These are phyloP conservation scores for Scrobipalpa atriplicella DNA, from an alignment of 2,888 invertebrate genomes.

Conservation along the genomic window DNA sequence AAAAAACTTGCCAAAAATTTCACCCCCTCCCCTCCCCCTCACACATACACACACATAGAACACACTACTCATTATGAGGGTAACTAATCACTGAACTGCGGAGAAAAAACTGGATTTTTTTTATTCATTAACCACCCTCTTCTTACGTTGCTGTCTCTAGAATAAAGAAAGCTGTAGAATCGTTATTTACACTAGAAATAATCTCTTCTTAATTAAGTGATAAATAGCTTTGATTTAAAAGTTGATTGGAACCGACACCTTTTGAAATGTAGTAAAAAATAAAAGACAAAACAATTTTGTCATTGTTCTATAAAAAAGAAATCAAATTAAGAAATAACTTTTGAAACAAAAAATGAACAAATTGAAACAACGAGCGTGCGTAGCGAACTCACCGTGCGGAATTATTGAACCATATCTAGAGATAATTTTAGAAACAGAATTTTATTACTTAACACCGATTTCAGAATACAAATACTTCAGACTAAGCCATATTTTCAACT, in stretches of 20 bases:
- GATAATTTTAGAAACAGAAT: not conserved
- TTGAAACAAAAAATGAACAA: not conserved
- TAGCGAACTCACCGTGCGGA: not conserved
- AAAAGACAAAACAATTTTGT: not conserved
- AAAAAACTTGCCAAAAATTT: conserved; percentile 53
- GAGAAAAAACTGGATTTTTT: conserved; percentile 78
- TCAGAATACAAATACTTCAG: no score
- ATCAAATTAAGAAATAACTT: not conserved
- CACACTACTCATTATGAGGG: conserved; percentile 77
- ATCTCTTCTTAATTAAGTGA: no score
- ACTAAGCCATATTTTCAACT: no score
- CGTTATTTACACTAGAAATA: not conserved
- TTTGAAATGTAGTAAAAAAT: not conserved
- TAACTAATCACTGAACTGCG: conserved; percentile 81
- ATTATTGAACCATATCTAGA: not conserved
- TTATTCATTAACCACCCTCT: conserved; percentile 83
- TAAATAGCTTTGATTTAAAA: no score
- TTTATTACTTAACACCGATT: not conserved
- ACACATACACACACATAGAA: conserved; percentile 59
- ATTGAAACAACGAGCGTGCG: not conserved
- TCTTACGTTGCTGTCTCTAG: conserved; percentile 69
- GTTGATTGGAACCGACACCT: not conserved
- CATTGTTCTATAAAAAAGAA: not conserved
- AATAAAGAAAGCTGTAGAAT: conserved; percentile 49
- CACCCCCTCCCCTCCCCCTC: conserved; percentile 46